These are phyloP conservation scores for Notothenia rossii DNA, from an alignment of 2,113 vertebrate genomes.

Conservation along the genomic window DNA sequence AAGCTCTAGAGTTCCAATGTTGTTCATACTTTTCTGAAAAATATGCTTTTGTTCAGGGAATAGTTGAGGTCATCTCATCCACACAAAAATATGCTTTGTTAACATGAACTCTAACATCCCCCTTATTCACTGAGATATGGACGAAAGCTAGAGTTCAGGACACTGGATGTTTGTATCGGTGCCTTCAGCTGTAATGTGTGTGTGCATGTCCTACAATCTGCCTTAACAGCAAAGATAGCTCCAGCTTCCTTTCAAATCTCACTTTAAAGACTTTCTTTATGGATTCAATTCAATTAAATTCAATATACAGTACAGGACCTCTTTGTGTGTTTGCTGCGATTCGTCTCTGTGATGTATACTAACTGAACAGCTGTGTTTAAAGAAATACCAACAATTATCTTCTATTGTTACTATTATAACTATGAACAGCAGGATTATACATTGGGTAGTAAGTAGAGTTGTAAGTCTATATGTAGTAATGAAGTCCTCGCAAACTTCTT, in stretches of 20 bases:
- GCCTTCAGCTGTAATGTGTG: neutral
- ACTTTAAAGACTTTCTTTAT: conserved; percentile 16
- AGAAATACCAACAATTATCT: neutral
- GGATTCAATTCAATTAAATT: conserved; percentile 31
- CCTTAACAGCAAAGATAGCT: neutral
- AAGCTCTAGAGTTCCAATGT: conserved; percentile 31
- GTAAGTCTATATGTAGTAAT: no score
- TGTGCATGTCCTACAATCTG: neutral
- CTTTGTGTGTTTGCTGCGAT: neutral
- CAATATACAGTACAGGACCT: neutral
- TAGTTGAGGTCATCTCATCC: conserved; percentile 73
- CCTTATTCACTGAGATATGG: conserved; percentile 12
- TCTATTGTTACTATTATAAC: no score
- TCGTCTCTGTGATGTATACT: neutral
- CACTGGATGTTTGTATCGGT: conserved; percentile 12
- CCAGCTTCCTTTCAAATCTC: conserved; percentile 20
- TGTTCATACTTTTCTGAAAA: conserved; percentile 18
- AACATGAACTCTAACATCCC: conserved; percentile 58
- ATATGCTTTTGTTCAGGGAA: conserved; percentile 70
- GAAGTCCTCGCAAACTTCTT: no score
- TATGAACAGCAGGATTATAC: no score
- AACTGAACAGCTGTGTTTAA: neutral
- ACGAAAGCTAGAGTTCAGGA: conserved; percentile 11
- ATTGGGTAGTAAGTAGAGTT: no score
- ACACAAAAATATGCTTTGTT: conserved; percentile 41